Base-by-base conservation (phyloP, 2,888 invertebrate species). In the Caenorhabditis afra region DNA sequence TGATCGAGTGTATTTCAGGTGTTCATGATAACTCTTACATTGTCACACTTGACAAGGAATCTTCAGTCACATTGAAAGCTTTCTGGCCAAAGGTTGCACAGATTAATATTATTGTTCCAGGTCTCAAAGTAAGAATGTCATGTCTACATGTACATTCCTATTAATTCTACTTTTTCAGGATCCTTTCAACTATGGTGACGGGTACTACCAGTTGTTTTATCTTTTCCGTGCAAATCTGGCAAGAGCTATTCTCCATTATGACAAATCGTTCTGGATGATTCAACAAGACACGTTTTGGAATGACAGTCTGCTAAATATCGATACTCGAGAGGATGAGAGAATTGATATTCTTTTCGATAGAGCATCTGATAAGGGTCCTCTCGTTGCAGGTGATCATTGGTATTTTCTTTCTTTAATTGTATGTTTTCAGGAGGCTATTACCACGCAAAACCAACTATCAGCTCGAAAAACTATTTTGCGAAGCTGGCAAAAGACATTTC, bases 281-380 rank as follows among this genome's bases (percentile, higher is more conserved):
- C 89, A 89, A 57, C 89, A 89, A 83, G 89, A 89, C 76, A 89
- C 89, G 12, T 89, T 81, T 66, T 89, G 89, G 89, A 74, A 83
- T 20, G 78, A 77, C 12, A 84, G 70, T 35, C 65, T 90, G 7
- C 49, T 84, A 0, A 64, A 76, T 1, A 58, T 88, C 0, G 50
- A 84, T 12, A 23, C 83, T 8, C 44, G 66, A 5, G 23, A 65
- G 12, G 47, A 70, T 47, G 44, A 49, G 5, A 14, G 62, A 0
- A 59, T 70, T 16, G 87, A 88, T 50, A 85, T 88, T 37, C 45
- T 88, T 12, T 90, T 89, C 58, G 89, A 89, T 55, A 22, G 87
- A 62, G 88, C 88, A 8, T 85, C 85, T 1, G 86, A 84, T 23
- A 70, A 66, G 7, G 84, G 85, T 1, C 79, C 86, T 11, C 74